Evolutionary conservation across 2,797 vertebrate species (phyloP), one percentile per base, ranked within the genome.

Genomic region (Ctenosaura bakeri): DNA sequence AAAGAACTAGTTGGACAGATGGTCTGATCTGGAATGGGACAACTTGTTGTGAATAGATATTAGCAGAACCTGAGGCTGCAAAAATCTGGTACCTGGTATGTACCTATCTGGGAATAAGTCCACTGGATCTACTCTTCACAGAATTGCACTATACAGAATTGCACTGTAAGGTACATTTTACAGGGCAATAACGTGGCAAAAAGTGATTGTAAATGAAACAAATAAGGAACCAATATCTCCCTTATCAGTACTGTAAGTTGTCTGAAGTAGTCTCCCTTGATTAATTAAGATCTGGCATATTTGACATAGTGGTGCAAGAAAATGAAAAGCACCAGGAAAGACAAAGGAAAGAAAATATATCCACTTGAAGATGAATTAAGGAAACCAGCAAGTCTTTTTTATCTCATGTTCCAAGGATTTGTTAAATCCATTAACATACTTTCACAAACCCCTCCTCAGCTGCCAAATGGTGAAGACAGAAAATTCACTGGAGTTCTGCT

Each of bases 281-380:
- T 38, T 74, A 32, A 46, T 20, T 81, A 85, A 85, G 74, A 90
- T 90, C 35, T 85, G 35, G 50, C 12, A 59, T 54, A 62, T 32
- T n/a, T 86, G 38, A 71, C n/a, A n/a, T 80, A 62, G 20, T 88
- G 52, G 32, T 59, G 26, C 32, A 50, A 64, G 56, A 81, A 66
- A 54, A 56, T 38, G 35, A 56, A 32, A 81, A 38, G n/a, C 46
- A 66, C 62, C 64, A 80, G 76, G 42, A 80, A 85, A 79, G 26
- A 77, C 59, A 79, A 88, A 80, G 50, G 24, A 80, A 73, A 79
- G 83, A 88, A 88, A 82, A 74, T 22, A n/a, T 59, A 56, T 38
- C 54, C 42, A 89, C 56, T 64, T 89, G 64, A 86, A 42, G 77
- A 90, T 79, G 46, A 86, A 86, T 81, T 86, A 66, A 87, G 56